Percentiles rank a stretch among this genome's conserved stretches.
phyloP scores from a whole-genome alignment of 2,113 vertebrate genomes.

The Panthera uncia region DNA sequence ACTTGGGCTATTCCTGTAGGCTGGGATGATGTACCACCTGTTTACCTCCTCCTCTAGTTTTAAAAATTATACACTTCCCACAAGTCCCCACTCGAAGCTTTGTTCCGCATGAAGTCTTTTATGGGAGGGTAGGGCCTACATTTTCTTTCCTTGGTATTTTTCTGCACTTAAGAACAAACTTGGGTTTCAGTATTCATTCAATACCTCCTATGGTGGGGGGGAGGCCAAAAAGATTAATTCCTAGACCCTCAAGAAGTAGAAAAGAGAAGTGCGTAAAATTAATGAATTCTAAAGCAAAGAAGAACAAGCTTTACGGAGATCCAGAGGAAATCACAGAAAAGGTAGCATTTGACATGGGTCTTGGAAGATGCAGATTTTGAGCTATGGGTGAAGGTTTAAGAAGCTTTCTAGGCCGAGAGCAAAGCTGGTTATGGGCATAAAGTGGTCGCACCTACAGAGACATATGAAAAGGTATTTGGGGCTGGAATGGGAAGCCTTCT shows the following conservation, averaged over 20 bases:
- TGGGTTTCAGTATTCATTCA: neutral
- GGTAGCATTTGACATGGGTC: neutral
- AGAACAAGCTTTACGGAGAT: neutral
- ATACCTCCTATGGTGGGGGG: neutral
- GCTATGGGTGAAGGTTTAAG: neutral
- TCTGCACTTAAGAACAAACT: neutral
- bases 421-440: neutral
- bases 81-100: neutral
- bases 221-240: neutral
- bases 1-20: neutral
- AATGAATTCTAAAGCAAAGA: neutral
- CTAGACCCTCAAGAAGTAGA: neutral
- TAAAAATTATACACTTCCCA: neutral
- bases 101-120: neutral
- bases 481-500: neutral
- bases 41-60: neutral
- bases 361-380: neutral
- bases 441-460: neutral
- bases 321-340: neutral
- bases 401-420: neutral
- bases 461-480: neutral
- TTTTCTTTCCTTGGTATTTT: slow-evolving; percentile 14
- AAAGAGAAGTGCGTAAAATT: neutral
- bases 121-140: neutral
- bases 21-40: neutral